Conservation (phyloP, 2,113 vertebrate species). For the Glareola pratincola region DNA sequence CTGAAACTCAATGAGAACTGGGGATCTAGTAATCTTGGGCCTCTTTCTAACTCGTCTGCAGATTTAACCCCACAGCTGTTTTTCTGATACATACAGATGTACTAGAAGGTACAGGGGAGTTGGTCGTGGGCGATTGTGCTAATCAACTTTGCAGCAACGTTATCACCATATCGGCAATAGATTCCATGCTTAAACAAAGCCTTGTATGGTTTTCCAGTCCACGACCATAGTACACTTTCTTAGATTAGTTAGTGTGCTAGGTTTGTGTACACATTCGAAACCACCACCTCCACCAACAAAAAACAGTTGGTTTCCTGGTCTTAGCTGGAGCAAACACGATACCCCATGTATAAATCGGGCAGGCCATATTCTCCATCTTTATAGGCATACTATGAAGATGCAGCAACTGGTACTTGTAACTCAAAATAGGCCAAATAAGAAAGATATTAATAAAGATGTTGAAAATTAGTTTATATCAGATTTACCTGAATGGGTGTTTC, state of each 20-base stretch:
- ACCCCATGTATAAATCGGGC: fast-evolving
- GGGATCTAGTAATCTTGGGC: background rate
- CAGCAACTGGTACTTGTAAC: background rate
- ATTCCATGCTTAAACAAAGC: background rate
- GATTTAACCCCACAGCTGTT: background rate
- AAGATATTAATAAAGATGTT: background rate
- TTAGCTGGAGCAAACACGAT: background rate
- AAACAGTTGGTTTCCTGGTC: background rate
- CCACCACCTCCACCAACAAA: background rate
- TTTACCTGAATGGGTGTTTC: background rate
- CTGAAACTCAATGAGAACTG: background rate
- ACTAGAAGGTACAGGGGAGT: background rate
- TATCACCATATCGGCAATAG: background rate
- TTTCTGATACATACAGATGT: background rate
- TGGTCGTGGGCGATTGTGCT: background rate
- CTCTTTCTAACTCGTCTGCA: background rate
- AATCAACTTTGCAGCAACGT: background rate
- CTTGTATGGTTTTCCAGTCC: background rate
- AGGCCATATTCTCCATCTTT: background rate
- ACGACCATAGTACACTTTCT: background rate
- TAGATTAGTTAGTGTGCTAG: background rate
- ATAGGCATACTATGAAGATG: background rate
- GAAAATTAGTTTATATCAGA: background rate
- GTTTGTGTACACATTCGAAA: background rate
- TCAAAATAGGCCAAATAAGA: background rate